Conservation (phyloP, 2,113 vertebrate genomes). For the Erythrolamprus reginae region DNA sequence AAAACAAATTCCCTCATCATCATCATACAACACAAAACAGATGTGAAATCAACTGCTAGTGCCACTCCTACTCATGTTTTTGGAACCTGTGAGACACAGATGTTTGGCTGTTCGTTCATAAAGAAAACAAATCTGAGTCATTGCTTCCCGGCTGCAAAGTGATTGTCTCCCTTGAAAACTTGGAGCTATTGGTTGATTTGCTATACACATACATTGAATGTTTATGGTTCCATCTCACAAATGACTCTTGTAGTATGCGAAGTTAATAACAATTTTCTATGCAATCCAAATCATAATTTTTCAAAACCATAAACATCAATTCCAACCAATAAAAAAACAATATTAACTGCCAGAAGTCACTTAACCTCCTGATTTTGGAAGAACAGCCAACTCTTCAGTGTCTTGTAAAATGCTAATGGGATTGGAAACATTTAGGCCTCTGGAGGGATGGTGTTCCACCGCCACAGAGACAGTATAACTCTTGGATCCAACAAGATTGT, state of each 20-base stretch:
- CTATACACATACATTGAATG: not conserved
- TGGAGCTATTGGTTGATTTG: not conserved
- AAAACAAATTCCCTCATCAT: not conserved
- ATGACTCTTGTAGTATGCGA: not conserved
- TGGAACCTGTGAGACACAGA: not conserved
- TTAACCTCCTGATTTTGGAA: not conserved
- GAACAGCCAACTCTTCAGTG: not conserved
- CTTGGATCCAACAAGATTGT: not conserved
- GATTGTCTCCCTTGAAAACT: not conserved
- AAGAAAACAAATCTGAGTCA: not conserved
- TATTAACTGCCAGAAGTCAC: not conserved
- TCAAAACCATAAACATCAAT: not conserved
- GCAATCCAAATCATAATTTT: not conserved
- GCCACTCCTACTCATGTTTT: not conserved
- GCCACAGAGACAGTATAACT: not conserved
- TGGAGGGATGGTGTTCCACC: not conserved
- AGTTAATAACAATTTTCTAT: not conserved
- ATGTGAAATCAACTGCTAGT: not conserved
- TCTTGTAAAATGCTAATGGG: not conserved
- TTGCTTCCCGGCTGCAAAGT: not conserved
- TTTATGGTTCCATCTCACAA: not conserved
- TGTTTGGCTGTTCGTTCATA: not conserved
- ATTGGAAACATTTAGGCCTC: not conserved
- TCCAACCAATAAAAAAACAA: not conserved
- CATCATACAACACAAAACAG: not conserved